Evolutionary conservation across 1,140 invertebrate genomes (phyloP).

Genomic region (Coenobita brevimanus): DNA sequence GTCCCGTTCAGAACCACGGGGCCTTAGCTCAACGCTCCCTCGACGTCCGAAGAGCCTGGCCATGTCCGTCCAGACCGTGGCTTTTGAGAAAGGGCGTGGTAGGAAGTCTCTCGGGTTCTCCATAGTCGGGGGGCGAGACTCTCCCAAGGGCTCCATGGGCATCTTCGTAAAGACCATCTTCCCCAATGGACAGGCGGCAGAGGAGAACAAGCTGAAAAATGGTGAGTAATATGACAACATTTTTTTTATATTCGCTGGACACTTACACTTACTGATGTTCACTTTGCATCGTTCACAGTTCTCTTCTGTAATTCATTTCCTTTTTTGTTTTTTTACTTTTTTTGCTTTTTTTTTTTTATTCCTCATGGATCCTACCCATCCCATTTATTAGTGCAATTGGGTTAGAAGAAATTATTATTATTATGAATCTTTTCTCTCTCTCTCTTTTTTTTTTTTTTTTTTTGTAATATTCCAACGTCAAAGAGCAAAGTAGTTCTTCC

Average conservation of each 20-base stretch:
- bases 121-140: conserved; percentile 84
- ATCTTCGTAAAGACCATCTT: conserved; percentile 84
- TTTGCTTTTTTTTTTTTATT: not conserved
- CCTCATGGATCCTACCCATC: no score
- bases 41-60: conserved; percentile 62
- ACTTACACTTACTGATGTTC: no score
- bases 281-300: no score
- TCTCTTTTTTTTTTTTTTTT: no score
- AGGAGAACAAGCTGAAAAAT: conserved; percentile 81
- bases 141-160: conserved; percentile 81
- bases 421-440: no score
- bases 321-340: not conserved
- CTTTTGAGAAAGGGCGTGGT: conserved; percentile 80
- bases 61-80: conserved; percentile 74
- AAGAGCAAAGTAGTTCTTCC: no score
- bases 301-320: not conserved
- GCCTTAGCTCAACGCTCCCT: conserved; percentile 56
- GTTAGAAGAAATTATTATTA: no score
- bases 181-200: conserved; percentile 81
- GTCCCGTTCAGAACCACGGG: conserved; percentile 22
- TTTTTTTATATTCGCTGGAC: no score
- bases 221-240: conserved; percentile 77
- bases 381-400: no score
- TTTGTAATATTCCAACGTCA: no score
- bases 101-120: conserved; percentile 83